Base-by-base conservation (phyloP, 1,140 invertebrate genomes). In the Drosophila saltans region DNA sequence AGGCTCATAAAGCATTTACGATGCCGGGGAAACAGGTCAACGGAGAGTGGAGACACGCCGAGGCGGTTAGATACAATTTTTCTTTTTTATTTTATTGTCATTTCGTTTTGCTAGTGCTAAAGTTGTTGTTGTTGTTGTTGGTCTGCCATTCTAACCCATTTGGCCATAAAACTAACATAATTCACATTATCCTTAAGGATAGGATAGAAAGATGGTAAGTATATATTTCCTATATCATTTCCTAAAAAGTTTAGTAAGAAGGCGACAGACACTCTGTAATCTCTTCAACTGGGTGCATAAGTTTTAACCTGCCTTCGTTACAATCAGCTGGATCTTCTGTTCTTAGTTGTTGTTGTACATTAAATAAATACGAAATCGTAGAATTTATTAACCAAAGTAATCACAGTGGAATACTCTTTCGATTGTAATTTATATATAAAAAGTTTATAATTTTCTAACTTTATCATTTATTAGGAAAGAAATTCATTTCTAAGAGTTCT, bases 1-100 rank as follows among this genome's bases (percentile, higher is more conserved):
- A 84, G 84, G 72, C 84, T 89, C 84, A 89, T 89, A 89, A 89
- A 89, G 85, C 84, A 89, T 89, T 89, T 88, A 89, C 81, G 80
- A 88, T 83, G 73, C 83, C 16, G 75, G 66, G 72, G 62, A 66
- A 65, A 67, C 63, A 65, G 73, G 55, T 26, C 60, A 43, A 40
- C 40, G 40, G 39, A 4, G 8, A 52, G 58, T 59, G 8, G 36
- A 41, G 36, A 39, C 45, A 45, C 48, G 55, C 69, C 68, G 30
- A 56, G 40, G 59, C 84, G 78, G 71, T 84, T 89, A 89, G 85
- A 84, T 75, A 89, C 84, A 89, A 84, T 89, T 89, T 52, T 21
- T 52, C 21, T 40, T 40, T 16, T 40, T 52, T 48, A 89, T 89
- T 89, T 88, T 89, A 89, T 89, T 89, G 84, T 89, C 84, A 89